Evolutionary conservation across 1,140 invertebrate species (phyloP), one percentile per base, ranked within the genome.

Genomic region (Caenorhabditis inopinata): DNA sequence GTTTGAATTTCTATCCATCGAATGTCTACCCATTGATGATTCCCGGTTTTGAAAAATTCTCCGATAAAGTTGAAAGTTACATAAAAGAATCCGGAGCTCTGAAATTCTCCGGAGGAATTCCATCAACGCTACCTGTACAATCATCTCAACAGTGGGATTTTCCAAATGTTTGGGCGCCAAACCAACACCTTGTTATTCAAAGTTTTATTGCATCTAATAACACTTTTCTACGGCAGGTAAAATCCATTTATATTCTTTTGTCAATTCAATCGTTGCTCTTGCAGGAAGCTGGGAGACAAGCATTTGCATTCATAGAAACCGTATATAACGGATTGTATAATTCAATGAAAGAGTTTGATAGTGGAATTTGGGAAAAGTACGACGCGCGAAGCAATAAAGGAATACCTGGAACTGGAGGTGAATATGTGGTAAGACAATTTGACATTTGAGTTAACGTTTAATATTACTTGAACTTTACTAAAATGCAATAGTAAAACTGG

Each of bases 21-120:
- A 95, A 95, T 87, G 89, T 96, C 0, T 90, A 93, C 0, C 95
- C 95, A 0, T 89, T 96, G 0, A 96, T 81, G 32, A 11, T 32
- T 0, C 21, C 45, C 0, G 35, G 93, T 92, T 92, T 0, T 91
- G 92, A 27, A 85, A 85, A 78, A 84, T 87, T 79, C 80, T 74
- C 48, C 38, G 18, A 27, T 16, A 49, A 42, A 48, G 48, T 85
- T 25, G 32, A 35, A 29, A 29, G 25, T 14, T 81, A 83, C 38
- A 73, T 84, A 14, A 35, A 82, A 46, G 35, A 25, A 25, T 62
- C 49, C 0, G 35, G 74, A 62, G 53, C 86, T 14, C 78, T 85
- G 47, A 23, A 84, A 9, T 85, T 74, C 75, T 18, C 48, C 1
- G 83, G 83, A 14, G 74, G 42, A 1, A 78, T 80, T 77, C 81